phyloP scores from a whole-genome alignment of 2,797 vertebrate species.

The Hafferia zeledoni region DNA sequence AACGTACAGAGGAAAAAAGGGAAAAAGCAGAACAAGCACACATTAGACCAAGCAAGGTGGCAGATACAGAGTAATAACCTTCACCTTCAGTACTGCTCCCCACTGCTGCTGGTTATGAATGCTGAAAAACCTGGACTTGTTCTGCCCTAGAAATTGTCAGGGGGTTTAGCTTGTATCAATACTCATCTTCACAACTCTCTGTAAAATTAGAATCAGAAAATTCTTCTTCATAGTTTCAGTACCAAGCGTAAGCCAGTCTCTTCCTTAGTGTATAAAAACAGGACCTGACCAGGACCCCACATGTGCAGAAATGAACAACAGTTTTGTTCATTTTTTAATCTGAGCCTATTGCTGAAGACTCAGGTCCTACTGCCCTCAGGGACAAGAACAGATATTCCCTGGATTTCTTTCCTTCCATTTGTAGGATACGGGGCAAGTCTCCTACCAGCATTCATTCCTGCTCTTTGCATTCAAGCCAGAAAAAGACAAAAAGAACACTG shows the following conservation, averaged over 20 bases:
- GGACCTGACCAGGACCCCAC: not conserved
- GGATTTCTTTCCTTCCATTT: not conserved
- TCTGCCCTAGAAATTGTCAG: not conserved
- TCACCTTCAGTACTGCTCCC: not conserved
- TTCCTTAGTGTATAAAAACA: not conserved
- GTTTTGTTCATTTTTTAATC: not conserved
- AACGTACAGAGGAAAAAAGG: not conserved
- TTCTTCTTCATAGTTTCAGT: not conserved
- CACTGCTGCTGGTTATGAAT: not conserved
- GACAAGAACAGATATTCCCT: not conserved
- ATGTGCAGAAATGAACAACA: not conserved
- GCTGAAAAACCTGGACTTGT: not conserved
- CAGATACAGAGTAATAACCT: not conserved
- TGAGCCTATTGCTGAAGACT: not conserved
- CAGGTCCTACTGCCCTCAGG: not conserved
- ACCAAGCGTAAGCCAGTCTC: not conserved
- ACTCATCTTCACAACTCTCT: not conserved
- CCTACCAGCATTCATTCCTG: not conserved
- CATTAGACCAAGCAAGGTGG: not conserved
- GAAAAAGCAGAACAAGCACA: not conserved
- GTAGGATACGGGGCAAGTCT: not conserved
- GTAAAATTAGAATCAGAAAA: not conserved
- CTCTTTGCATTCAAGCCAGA: not conserved
- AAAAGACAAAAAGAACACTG: not conserved
- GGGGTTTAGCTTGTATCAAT: not conserved